Evolutionary conservation across 2,888 invertebrate genomes (phyloP).

Genomic region (Scotopteryx bipunctaria): DNA sequence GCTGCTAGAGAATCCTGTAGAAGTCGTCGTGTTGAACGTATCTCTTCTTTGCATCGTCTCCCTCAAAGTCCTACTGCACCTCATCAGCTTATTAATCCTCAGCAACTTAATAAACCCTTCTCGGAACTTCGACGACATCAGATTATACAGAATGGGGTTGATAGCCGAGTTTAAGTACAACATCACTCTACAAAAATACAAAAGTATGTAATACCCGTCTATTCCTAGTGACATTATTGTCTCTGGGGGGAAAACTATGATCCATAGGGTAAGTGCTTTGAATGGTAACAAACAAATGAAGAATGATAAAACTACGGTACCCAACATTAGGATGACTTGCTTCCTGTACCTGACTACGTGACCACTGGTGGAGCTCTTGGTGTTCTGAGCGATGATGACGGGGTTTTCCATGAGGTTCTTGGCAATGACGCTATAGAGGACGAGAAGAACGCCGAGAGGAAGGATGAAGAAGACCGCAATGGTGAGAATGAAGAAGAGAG

Average conservation of each 20-base stretch:
- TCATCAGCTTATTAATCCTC: conserved; percentile 72
- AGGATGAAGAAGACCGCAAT: conserved; percentile 93
- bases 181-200: conserved; percentile 94
- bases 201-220: conserved; percentile 91
- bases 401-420: conserved; percentile 92
- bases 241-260: conserved; percentile 89
- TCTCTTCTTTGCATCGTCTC: conserved; percentile 85
- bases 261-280: conserved; percentile 93
- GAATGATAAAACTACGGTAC: conserved; percentile 94
- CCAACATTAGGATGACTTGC: conserved; percentile 94
- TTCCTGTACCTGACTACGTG: conserved; percentile 89
- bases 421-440: conserved; percentile 93
- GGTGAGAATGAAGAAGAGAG: conserved; percentile 90
- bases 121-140: conserved; percentile 96
- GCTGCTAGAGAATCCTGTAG: conserved; percentile 83
- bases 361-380: conserved; percentile 73
- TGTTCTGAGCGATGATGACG: conserved; percentile 85
- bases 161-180: conserved; percentile 95
- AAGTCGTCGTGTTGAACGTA: conserved; percentile 86
- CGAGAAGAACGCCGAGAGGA: conserved; percentile 90
- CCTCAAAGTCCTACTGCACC: conserved; percentile 67
- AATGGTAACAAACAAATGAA: conserved; percentile 95
- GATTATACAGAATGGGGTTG: conserved; percentile 95
- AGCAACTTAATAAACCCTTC: conserved; percentile 89
- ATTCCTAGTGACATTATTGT: conserved; percentile 87